phyloP scores from a whole-genome alignment of 2,113 vertebrate genomes.

The Cottus gobio region DNA sequence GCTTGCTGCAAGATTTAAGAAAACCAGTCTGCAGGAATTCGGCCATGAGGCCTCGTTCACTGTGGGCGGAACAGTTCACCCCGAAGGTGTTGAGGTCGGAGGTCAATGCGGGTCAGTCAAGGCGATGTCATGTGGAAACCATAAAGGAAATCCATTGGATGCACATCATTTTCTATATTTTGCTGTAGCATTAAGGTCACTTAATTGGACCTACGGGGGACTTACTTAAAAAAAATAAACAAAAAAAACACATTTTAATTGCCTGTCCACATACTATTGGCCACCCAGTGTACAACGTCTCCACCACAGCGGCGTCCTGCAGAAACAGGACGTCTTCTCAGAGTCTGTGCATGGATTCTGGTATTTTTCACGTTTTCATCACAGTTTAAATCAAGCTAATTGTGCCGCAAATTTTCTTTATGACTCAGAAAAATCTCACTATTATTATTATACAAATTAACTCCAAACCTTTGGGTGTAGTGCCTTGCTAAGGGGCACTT shows the following conservation, averaged over 20 bases:
- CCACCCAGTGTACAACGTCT: neutral
- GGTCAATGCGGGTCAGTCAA: neutral
- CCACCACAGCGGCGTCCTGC: neutral
- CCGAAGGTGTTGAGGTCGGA: neutral
- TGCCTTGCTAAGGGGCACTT: constrained; percentile 24
- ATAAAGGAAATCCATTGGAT: neutral
- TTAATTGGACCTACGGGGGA: neutral
- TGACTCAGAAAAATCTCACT: neutral
- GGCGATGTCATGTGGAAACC: neutral
- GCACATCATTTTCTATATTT: neutral
- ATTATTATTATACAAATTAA: constrained; percentile 6
- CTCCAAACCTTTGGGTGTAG: neutral
- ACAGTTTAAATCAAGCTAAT: neutral
- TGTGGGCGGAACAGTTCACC: neutral
- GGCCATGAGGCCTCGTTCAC: neutral
- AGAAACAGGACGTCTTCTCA: neutral
- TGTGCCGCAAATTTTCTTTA: neutral
- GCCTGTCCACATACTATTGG: constrained; percentile 22
- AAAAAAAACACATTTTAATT: too few species aligned
- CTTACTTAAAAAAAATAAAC: too few species aligned
- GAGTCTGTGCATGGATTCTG: neutral
- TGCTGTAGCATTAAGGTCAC: neutral
- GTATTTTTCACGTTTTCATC: neutral
- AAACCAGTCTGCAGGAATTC: neutral
- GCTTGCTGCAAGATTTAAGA: neutral